These are phyloP conservation scores for Vanessa cardui DNA, from an alignment of 2,888 invertebrate genomes.

Conservation along the genomic window DNA sequence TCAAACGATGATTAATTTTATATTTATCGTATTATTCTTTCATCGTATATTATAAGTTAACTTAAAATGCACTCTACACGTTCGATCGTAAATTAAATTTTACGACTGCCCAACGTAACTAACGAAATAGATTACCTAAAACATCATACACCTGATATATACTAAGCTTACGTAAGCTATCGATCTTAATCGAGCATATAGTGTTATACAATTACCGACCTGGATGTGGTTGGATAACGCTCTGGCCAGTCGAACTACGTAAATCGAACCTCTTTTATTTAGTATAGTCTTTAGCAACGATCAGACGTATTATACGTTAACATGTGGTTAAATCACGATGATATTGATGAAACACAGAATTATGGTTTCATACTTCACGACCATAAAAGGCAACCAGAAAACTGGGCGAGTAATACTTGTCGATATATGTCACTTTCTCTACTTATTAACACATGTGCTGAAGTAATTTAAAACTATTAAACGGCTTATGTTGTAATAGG, in stretches of 20 bases:
- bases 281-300: slow-evolving; percentile 34
- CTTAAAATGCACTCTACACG: neutral
- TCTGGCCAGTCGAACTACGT: slow-evolving; percentile 32
- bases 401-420: slow-evolving; percentile 37
- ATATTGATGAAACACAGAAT: slow-evolving; percentile 21
- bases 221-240: slow-evolving; percentile 44
- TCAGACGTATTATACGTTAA: slow-evolving; percentile 30
- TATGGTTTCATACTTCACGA: slow-evolving; percentile 21
- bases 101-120: slow-evolving; percentile 2
- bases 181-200: slow-evolving; percentile 41
- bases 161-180: slow-evolving; percentile 34
- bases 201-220: slow-evolving; percentile 45
- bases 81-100: slow-evolving; percentile 6
- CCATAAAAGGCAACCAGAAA: slow-evolving; percentile 32
- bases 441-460: slow-evolving; percentile 16
- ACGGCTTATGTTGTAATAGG: slow-evolving; percentile 28
- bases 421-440: slow-evolving; percentile 34
- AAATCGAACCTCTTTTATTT: slow-evolving; percentile 30
- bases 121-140: slow-evolving; percentile 27
- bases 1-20: neutral
- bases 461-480: slow-evolving; percentile 33
- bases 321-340: slow-evolving; percentile 36
- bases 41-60: neutral
- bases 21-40: no score
- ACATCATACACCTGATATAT: slow-evolving; percentile 30